Evolutionary conservation across 2,888 invertebrate species (phyloP), one percentile per base, ranked within the genome.

Genomic region (Metellina segmentata): DNA sequence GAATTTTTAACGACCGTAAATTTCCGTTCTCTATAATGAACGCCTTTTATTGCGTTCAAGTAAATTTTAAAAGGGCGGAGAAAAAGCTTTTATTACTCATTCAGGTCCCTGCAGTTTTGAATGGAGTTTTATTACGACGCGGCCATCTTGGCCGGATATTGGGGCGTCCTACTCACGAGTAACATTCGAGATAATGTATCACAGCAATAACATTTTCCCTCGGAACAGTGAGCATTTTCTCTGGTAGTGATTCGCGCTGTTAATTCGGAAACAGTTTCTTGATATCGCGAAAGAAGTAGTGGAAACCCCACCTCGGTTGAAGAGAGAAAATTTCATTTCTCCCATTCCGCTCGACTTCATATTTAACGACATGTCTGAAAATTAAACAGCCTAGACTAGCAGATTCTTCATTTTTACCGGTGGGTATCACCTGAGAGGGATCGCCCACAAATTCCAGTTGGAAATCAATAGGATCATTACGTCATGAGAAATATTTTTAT

Each of bases 301-400:
- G 13, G 19, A 48, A 51, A 19, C 85, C 85, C 53, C 61, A 61
- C 74, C 61, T 85, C 16, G 53, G 74, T 74, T 74, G 79, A 49
- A 51, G 61, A 81, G 79, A 81, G 51, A 16, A 81, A 81, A 81
- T 88, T 88, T 81, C 81, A 81, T 88, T 88, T 88, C 81, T 77
- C 74, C 74, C 13, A 81, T 88, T 88, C 81, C 88, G 81, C 72
- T 69, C 61, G 74, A 74, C 81, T 88, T 74, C 88, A 81, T 75
- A 81, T 74, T 81, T 88, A 88, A 88, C 74, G 81, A 88, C 88
- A 75, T 75, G 81, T 74, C 81, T 49, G 88, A 69, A 88, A 88
- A 88, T 88, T 88, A 88, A 88, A 81, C 81, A 81, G 69, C 74
- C 74, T 75, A 51, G 71, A 71, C 79, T 61, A 61, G 88, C 72